phyloP scores from a whole-genome alignment of 2,797 vertebrate species.

The Myioborus melanocephalus region DNA sequence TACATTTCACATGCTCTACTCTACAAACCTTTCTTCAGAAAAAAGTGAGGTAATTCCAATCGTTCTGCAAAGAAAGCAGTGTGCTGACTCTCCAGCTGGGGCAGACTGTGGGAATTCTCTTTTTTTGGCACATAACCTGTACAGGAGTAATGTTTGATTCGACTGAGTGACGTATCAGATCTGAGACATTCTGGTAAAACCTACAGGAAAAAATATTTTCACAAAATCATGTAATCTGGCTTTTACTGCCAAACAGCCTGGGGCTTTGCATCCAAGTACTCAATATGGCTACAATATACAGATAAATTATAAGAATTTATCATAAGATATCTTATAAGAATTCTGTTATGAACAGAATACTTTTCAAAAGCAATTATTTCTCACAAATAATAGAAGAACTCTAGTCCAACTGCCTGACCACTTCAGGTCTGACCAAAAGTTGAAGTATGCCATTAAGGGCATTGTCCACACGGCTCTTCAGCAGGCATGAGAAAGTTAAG shows the following conservation, averaged over 20 bases:
- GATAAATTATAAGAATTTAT: not conserved
- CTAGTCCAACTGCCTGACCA: not conserved
- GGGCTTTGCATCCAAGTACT: not conserved
- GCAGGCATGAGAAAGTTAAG: not conserved
- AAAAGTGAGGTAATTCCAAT: constrained; percentile 8
- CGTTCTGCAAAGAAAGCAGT: not conserved
- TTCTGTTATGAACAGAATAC: not conserved
- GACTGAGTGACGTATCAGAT: not conserved
- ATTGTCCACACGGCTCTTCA: not conserved
- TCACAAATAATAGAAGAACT: not conserved
- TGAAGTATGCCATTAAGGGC: not conserved
- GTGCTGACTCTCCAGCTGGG: not conserved
- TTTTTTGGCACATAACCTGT: not conserved
- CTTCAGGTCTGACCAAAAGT: not conserved
- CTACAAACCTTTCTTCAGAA: not conserved
- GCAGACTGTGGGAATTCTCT: not conserved
- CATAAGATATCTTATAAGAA: not conserved
- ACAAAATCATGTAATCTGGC: not conserved
- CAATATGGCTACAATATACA: not conserved
- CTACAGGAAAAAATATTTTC: not conserved
- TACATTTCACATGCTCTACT: not conserved
- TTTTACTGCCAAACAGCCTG: not conserved
- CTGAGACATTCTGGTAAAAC: not conserved
- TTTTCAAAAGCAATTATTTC: not conserved
- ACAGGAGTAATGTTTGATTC: not conserved